Percentiles rank a stretch among this genome's conserved stretches.
phyloP scores from a whole-genome alignment of 2,113 vertebrate species.

The Callionymus lyra region DNA sequence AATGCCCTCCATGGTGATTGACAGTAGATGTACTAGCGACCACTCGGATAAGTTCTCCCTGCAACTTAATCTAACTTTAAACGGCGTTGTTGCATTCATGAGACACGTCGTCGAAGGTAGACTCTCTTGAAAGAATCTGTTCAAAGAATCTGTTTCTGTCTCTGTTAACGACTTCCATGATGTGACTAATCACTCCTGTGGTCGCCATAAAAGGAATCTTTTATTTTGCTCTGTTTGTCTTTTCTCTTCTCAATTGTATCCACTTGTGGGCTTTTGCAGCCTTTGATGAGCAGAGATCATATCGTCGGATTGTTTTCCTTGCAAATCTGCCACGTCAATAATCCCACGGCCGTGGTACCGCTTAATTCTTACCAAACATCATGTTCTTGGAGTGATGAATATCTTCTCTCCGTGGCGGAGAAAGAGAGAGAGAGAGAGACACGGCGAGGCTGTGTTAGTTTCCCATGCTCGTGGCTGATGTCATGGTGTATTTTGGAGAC shows the following conservation, averaged over 20 bases:
- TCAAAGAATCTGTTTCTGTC: constrained; percentile 32
- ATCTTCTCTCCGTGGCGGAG: constrained; percentile 6
- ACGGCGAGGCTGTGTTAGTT: constrained; percentile 28
- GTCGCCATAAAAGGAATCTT: constrained; percentile 35
- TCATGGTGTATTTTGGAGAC: constrained; percentile 68
- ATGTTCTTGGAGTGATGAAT: constrained; percentile 33
- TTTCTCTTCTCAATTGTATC: constrained; percentile 15
- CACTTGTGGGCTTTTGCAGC: constrained; percentile 5
- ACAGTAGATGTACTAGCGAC: too few species aligned
- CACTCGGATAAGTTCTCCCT: too few species aligned
- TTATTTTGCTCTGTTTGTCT: constrained; percentile 22
- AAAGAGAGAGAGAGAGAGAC: constrained; percentile 27
- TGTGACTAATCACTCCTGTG: constrained; percentile 60
- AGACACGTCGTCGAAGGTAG: too few species aligned
- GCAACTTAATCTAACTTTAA: too few species aligned
- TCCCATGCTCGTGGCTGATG: constrained; percentile 63
- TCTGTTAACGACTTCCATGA: constrained; percentile 49
- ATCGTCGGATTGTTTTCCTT: too few species aligned
- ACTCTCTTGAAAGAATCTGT: too few species aligned
- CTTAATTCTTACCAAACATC: neutral
- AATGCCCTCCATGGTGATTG: too few species aligned
- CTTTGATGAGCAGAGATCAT: too few species aligned
- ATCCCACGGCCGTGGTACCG: constrained; percentile 5
- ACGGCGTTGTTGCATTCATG: too few species aligned
- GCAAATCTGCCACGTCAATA: constrained; percentile 5